Evolutionary conservation across 2,797 vertebrate species (phyloP).

Genomic region (Sebastes oblongus): DNA sequence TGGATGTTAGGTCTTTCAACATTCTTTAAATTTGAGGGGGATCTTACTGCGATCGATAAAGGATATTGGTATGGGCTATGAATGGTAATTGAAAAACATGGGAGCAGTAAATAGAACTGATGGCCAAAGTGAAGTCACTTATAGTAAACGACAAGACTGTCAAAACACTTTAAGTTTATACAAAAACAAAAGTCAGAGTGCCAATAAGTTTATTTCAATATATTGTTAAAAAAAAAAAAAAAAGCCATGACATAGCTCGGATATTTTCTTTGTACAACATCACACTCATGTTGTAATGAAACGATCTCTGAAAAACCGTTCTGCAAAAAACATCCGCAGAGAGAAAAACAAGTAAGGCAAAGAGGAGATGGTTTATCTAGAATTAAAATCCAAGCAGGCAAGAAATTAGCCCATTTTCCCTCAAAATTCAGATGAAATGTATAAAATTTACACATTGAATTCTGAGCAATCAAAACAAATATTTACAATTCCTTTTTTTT

Average conservation of each 20-base stretch:
- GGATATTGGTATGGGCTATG: not conserved
- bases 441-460: conserved; percentile 73
- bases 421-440: conserved; percentile 68
- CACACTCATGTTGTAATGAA: conserved; percentile 52
- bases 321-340: conserved; percentile 55
- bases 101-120: not conserved
- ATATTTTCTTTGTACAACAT: conserved; percentile 55
- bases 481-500: conserved; percentile 76
- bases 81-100: not conserved
- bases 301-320: conserved; percentile 48
- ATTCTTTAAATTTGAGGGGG: no score
- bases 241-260: conserved; percentile 49
- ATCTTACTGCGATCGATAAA: not conserved
- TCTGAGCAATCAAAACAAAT: conserved; percentile 69
- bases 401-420: conserved; percentile 38
- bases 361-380: conserved; percentile 50
- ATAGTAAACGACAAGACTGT: not conserved
- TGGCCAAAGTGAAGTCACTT: not conserved
- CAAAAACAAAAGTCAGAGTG: conserved; percentile 26
- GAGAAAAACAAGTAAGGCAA: conserved; percentile 73
- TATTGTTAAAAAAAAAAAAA: conserved; percentile 38
- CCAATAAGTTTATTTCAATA: conserved; percentile 79
- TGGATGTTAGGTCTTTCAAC: not conserved
- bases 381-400: conserved; percentile 56
- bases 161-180: not conserved